Evolutionary conservation across 2,113 vertebrate species (phyloP), one percentile per base, ranked within the genome.

Genomic region (Zosterops borbonicus): DNA sequence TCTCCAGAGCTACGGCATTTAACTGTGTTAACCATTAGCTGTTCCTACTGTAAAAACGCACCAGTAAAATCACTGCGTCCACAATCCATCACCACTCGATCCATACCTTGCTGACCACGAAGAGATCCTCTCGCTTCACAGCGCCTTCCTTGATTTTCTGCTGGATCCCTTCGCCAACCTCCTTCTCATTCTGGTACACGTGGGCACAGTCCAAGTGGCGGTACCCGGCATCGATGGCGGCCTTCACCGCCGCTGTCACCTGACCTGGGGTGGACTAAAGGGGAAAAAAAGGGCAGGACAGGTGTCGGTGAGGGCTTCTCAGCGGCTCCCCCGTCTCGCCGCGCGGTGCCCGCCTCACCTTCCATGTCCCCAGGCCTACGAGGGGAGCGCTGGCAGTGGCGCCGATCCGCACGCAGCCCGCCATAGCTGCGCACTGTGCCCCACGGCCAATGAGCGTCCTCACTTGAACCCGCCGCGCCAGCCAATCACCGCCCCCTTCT

Each of bases 291-390:
- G 3, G 8, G 7, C 10, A 33, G 7, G 27, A 11, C 2, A 3
- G 0, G 6, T 14, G 13, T 63, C 4, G 5, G 0, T 15, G 19
- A 49, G n/a, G 14, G 29, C 2, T 28, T 14, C 47, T 11, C 29
- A 3, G 14, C 2, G 1, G 9, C 27, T 27, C 6, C 12, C 58
- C 19, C 41, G 14, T 18, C 15, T 13, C 35, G 14, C 5, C 10
- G 42, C 4, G 60, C 35, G 18, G 19, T 20, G 37, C 37, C 23
- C 12, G 5, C 2, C 19, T 52, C 69, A 99, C 99, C 98, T 99
- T 99, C 99, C 99, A 99, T 0, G 99, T 99, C 6, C 99, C 99
- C 59, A 99, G 97, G 18, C 99, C 99, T 42, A 99, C 4, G 13
- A 98, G 88, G 19, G 99, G 99, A 92, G 98, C 97, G 41, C 93